Conservation (phyloP, 30 jellyfish, hydroid and myxozoan genomes). For the Catostylus mosaicus region DNA sequence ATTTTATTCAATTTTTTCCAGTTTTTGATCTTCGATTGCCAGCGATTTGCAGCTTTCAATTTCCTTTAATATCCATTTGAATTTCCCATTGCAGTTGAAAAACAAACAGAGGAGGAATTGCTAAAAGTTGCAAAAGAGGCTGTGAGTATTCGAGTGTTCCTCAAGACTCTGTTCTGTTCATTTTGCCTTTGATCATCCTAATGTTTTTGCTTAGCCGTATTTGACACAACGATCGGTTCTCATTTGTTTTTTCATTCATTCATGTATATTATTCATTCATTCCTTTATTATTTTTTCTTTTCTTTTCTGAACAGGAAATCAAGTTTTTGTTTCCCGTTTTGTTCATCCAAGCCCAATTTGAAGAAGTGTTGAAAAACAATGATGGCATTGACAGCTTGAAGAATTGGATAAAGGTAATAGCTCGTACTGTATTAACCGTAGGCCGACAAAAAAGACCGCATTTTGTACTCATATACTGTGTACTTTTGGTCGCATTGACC, state of each 20-base stretch:
- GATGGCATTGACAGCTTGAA: conserved; percentile 36
- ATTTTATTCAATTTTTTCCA: no score
- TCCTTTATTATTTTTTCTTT: background rate
- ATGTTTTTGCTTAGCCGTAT: no score
- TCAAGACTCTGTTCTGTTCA: no score
- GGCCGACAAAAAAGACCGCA: background rate
- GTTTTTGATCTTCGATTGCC: no score
- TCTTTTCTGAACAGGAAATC: conserved; percentile 48
- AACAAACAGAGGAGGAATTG: conserved; percentile 39
- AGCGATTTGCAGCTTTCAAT: background rate
- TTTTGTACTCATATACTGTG: no score
- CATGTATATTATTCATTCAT: no score
- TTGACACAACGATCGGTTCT: no score
- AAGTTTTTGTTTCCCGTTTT: conserved; percentile 79
- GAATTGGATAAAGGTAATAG: conserved; percentile 80
- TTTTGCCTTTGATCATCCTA: no score
- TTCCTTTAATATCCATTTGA: background rate
- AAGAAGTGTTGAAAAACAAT: conserved; percentile 40
- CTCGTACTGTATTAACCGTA: background rate
- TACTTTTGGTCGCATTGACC: no score
- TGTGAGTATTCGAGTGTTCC: conserved; percentile 31
- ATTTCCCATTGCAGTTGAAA: conserved; percentile 17
- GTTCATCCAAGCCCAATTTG: conserved; percentile 75
- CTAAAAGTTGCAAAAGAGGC: conserved; percentile 54
- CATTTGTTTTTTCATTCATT: no score